Evolutionary conservation across 2,888 invertebrate genomes (phyloP), one percentile per base, ranked within the genome.

Genomic region (Encarsia formosa): DNA sequence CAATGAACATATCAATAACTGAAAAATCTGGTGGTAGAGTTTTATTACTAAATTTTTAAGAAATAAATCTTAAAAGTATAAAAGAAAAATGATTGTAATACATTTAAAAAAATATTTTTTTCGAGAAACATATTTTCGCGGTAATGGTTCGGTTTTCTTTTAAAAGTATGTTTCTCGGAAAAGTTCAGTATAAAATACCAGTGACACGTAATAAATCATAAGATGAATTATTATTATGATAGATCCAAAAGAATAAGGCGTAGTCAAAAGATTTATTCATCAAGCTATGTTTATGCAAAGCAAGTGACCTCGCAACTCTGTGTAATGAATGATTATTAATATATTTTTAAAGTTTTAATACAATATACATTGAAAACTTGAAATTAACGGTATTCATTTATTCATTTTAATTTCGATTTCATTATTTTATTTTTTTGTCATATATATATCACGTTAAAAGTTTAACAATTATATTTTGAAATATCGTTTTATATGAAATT

Each of bases 301-400:
- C 24, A 49, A 45, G 40, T 32, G 26, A 54, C 38, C 50, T 49
- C 49, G 44, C 45, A 54, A 49, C 59, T 61, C 56, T 64, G n/a
- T n/a, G 62, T 65, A 67, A 67, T 63, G 65, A 63, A 59, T 59
- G 62, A 61, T 49, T 18, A 45, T 45, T 38, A 60, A 58, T 58
- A 56, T 59, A 62, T 62, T 65, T 63, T 58, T 61, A 66, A 63
- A 35, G 39, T 60, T 63, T 60, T 58, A 66, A 62, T 66, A 65
- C 62, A 68, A 64, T 63, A 64, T 64, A 65, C 61, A 65, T 61
- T 64, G 61, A 54, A 63, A 63, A 51, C 59, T 52, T 58, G 44
- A 59, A 62, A 62, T 60, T 57, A 59, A 57, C 49, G 46, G 57
- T 52, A 49, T 58, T 44, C 22, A 22, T 59, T 60, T 55, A 52